phyloP scores from a whole-genome alignment of 2,888 invertebrate genomes.

The Drosophila mercatorum region DNA sequence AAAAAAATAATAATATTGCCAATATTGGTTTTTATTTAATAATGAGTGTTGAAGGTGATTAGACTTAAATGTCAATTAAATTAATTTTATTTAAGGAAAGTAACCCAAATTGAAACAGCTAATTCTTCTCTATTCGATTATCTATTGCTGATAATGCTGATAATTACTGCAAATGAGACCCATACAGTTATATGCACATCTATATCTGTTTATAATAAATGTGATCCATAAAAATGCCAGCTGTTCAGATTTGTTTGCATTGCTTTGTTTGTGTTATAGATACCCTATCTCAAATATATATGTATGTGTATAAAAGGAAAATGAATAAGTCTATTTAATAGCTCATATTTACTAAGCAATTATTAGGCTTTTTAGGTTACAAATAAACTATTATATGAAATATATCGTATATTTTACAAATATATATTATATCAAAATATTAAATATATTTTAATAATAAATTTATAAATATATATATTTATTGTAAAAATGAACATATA shows the following conservation, averaged over 20 bases:
- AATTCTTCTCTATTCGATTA: not conserved
- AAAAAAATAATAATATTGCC: too few species aligned
- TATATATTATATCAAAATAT: too few species aligned
- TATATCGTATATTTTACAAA: not conserved
- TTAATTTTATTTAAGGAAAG: not conserved
- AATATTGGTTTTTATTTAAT: not conserved
- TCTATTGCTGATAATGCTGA: slow-evolving; percentile 4
- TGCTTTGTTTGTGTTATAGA: not conserved
- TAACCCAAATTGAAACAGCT: not conserved
- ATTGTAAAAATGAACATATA: too few species aligned
- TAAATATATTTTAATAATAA: too few species aligned
- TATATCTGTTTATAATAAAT: not conserved
- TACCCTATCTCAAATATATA: not conserved
- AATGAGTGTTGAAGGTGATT: not conserved
- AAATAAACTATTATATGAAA: too few species aligned
- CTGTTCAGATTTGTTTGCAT: not conserved
- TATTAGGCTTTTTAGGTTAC: too few species aligned
- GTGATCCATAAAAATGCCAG: not conserved
- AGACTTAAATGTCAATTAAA: not conserved
- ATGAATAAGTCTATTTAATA: not conserved
- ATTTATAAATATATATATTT: too few species aligned
- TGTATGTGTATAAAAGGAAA: not conserved
- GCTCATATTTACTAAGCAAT: too few species aligned
- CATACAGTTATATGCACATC: not conserved
- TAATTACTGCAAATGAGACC: not conserved